phyloP scores from a whole-genome alignment of 92 coral and sea anemone species.

The Phenganax stokvisi region DNA sequence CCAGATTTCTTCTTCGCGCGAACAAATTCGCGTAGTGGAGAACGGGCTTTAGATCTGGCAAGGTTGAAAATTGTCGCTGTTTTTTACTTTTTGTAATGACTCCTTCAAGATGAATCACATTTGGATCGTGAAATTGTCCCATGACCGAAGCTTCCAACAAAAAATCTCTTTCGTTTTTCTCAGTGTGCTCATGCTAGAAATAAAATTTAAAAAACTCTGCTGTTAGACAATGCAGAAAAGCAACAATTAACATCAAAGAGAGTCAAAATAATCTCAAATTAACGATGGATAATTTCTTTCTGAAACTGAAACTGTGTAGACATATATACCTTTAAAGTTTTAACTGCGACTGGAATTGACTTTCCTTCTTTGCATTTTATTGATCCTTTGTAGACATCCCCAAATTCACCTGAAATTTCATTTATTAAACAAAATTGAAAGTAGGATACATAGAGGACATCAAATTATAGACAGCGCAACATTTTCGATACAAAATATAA shows the following conservation, averaged over 20 bases:
- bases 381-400: conserved; percentile 79
- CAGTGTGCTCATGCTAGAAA: conserved; percentile 31
- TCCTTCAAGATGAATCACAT: conserved; percentile 46
- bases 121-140: conserved; percentile 48
- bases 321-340: conserved; percentile 67
- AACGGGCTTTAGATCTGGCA: background rate
- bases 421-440: too few species aligned
- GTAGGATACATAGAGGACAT: too few species aligned
- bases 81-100: conserved; percentile 40
- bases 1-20: too few species aligned
- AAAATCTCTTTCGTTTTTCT: conserved; percentile 43
- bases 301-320: background rate
- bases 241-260: background rate
- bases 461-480: too few species aligned
- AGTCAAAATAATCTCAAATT: background rate
- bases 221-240: background rate
- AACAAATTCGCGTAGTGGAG: too few species aligned
- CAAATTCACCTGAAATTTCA: conserved; percentile 81
- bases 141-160: conserved; percentile 47
- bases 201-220: background rate
- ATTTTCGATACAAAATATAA: background rate
- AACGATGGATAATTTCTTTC: too few species aligned
- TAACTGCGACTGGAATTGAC: conserved; percentile 67
- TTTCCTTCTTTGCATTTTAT: conserved; percentile 59
- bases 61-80: background rate